Conservation (phyloP, 2,113 vertebrate genomes). For the Mixornis gularis region DNA sequence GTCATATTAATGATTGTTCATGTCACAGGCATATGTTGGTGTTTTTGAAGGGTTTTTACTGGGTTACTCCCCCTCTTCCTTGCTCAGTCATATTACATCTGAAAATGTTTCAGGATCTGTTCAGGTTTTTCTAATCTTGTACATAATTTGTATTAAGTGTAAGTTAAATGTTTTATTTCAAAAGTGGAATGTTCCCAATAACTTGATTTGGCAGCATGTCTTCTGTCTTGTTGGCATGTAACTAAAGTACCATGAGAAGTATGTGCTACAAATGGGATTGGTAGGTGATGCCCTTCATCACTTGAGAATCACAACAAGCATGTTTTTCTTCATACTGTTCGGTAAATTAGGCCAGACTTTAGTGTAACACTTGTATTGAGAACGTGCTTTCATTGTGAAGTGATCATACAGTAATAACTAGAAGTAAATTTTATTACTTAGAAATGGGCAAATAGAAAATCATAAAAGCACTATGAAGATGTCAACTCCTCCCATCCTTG, state of each 20-base stretch:
- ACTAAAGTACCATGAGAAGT: slow-evolving; percentile 62
- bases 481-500: slow-evolving; percentile 2
- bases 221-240: slow-evolving; percentile 69
- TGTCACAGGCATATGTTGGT: slow-evolving; percentile 57
- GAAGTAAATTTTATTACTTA: slow-evolving; percentile 64
- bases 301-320: slow-evolving; percentile 55
- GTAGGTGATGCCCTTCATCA: slow-evolving; percentile 58
- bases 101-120: slow-evolving; percentile 63
- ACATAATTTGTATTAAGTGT: slow-evolving; percentile 83
- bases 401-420: slow-evolving; percentile 63
- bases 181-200: slow-evolving; percentile 68
- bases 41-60: slow-evolving; percentile 65
- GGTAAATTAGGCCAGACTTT: slow-evolving; percentile 60
- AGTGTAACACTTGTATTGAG: slow-evolving; percentile 61
- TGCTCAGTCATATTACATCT: slow-evolving; percentile 27
- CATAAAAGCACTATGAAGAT: slow-evolving; percentile 65
- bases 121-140: slow-evolving; percentile 75
- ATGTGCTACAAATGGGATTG: slow-evolving; percentile 64
- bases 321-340: slow-evolving; percentile 48
- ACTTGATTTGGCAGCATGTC: slow-evolving; percentile 71
- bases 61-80: slow-evolving; percentile 29
- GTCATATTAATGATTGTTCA: slow-evolving; percentile 63
- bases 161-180: slow-evolving; percentile 80
- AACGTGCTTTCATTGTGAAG: slow-evolving; percentile 68
- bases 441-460: slow-evolving; percentile 61